Base-by-base conservation (phyloP, 1,140 invertebrate species). In the Daktulosphaira vitifoliae region DNA sequence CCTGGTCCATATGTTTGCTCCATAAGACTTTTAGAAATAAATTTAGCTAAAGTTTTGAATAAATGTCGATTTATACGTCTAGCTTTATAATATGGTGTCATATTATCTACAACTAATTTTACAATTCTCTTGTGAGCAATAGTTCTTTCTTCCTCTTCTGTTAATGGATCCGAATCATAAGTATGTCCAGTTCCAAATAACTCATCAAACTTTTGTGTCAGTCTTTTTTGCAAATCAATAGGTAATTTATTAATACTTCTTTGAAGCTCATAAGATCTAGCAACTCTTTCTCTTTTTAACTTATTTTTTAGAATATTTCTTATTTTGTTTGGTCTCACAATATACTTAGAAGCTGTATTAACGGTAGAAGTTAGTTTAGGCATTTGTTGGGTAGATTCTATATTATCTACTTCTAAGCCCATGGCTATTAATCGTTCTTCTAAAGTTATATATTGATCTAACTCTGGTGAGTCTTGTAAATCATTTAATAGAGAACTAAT, bases 41-140 rank as follows among this genome's bases (percentile, higher is more conserved):
- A 54, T 48, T 65, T 68, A 9, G 68, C 68, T 22, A 69, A 37
- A 39, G 7, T 67, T 65, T 69, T 68, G 46, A 69, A 69, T n/a
- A 69, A 54, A 65, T 66, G 26, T 38, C 64, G 66, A 20, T 16
- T 52, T n/a, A 69, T 69, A 54, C 65, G 54, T 15, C 54, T 39
- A 20, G 49, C 25, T 20, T 25, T 65, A 22, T 68, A 69, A 33
- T 66, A 68, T 38, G 65, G 67, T 46, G 56, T 66, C 46, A 69
- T 56, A 16, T 65, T 37, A n/a, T 62, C 49, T 18, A 68, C 67
- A 11, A 69, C 68, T 33, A 66, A 42, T 65, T 59, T 68, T 9
- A 66, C 68, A 62, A 69, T 67, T 5, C 65, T 66, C 23, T 68
- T 66, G 29, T 54, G 65, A 51, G 39, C 66, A 20, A 59, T 53